Evolutionary conservation across 2,113 vertebrate species (phyloP), one percentile per base, ranked within the genome.

Genomic region (Stictonetta naevosa): DNA sequence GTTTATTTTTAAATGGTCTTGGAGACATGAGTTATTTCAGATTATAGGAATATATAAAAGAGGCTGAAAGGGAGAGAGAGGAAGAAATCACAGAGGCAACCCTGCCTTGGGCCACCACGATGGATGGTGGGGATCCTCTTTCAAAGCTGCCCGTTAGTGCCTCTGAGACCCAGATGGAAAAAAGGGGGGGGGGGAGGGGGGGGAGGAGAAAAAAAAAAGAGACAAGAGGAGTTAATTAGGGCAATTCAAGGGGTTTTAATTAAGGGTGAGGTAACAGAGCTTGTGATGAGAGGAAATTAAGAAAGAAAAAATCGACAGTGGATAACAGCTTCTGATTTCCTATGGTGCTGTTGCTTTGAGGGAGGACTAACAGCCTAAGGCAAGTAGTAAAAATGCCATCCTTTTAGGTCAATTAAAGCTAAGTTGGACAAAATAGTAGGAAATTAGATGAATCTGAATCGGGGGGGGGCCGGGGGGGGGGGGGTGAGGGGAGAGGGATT

Each of bases 391-490:
- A 84, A 66, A 5, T 8, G 0, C 29, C 59, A 16, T 50, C 52
- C 23, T 48, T 64, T 34, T 36, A 29, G 29, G 19, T 42, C 63
- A 59, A 19, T 88, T 66, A 59, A n/a, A 4, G 1, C 79, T 18
- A 36, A 71, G 26, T 25, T 31, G 58, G 56, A 69, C 50, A 31
- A 64, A 59, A 48, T 0, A 34, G 28, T 12, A 14, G 81, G 33
- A 12, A 25, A 22, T 18, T 6, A 44, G 56, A 21, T 34, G 22
- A 48, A 8, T 12, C 44, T 46, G 44, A 26, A 50, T 13, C 23
- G 0, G 1, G 0, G 2, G 25, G n/a, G 29, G 28, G 58, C 36
- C 4, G 19, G 0, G 1, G 0, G 2, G 25, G n/a, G 29, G 28
- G 58, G 42, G 10, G 19, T 5, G 19, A 4, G 19, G 44, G 8